Evolutionary conservation across 1,140 invertebrate species (phyloP).

Genomic region (Drosophila repleta): DNA sequence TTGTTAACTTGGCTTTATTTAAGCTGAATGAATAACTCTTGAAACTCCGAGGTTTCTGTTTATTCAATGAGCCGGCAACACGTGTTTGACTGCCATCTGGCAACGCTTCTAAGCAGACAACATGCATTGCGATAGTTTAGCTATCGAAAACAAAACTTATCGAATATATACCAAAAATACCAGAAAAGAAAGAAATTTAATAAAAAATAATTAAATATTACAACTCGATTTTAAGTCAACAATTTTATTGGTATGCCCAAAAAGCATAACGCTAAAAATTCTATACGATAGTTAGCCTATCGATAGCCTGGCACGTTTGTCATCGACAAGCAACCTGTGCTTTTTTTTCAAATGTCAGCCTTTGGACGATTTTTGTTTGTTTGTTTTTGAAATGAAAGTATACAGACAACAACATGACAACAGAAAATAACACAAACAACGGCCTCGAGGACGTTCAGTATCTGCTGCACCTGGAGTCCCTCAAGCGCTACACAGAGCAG

Average conservation of each 20-base stretch:
- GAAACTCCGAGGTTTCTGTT: constrained; percentile 10
- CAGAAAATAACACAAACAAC: neutral
- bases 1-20: neutral
- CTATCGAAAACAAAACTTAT: constrained; percentile 6
- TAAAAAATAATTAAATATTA: too few species aligned
- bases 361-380: too few species aligned
- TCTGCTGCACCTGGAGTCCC: constrained; percentile 61
- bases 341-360: too few species aligned
- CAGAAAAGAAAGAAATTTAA: too few species aligned
- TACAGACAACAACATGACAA: neutral
- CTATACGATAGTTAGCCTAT: neutral
- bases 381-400: neutral
- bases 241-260: neutral
- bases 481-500: constrained; percentile 62
- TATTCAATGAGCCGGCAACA: constrained; percentile 62
- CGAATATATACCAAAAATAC: neutral
- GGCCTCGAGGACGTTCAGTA: constrained; percentile 57
- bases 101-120: constrained; percentile 6
- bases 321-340: constrained; percentile 1
- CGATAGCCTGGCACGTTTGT: neutral
- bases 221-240: too few species aligned
- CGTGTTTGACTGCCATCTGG: constrained; percentile 45
- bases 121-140: neutral
- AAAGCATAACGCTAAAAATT: neutral
- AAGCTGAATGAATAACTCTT: neutral